These are phyloP conservation scores for Spatula clypeata DNA, from an alignment of 2,797 vertebrate genomes.

Conservation along the genomic window DNA sequence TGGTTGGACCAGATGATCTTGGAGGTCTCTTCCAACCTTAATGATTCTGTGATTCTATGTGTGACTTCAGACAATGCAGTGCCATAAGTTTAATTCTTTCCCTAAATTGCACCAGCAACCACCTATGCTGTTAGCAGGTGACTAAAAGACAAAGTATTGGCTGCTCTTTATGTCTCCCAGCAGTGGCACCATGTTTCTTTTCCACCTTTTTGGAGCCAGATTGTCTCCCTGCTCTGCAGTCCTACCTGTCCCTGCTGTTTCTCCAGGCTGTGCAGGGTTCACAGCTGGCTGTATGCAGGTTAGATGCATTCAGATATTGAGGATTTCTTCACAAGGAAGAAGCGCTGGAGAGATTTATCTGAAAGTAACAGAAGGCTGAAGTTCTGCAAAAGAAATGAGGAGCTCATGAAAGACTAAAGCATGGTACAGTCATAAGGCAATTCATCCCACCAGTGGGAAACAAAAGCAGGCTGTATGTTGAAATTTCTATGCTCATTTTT, in stretches of 20 bases:
- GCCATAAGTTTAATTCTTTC: not conserved
- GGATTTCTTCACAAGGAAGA: not conserved
- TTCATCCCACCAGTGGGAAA: not conserved
- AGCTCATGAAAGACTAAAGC: not conserved
- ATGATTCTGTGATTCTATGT: not conserved
- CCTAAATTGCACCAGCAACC: not conserved
- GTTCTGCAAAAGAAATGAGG: slow-evolving; percentile 15
- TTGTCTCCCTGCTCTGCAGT: not conserved
- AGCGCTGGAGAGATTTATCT: not conserved
- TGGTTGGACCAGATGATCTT: no score
- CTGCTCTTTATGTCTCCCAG: not conserved
- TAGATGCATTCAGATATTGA: not conserved
- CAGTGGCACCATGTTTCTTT: not conserved
- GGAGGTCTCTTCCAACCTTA: no score
- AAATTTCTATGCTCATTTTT: not conserved
- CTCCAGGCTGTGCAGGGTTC: not conserved
- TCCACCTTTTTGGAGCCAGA: not conserved
- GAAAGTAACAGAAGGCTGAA: not conserved
- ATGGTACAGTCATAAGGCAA: not conserved
- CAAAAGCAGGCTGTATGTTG: not conserved
- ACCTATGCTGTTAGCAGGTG: not conserved
- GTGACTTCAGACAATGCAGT: not conserved
- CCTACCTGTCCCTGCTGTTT: not conserved
- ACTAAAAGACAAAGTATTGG: not conserved
- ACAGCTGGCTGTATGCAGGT: not conserved